A percentile compares a stretch with the other conserved stretches of the same genome.
phyloP scores from a whole-genome alignment of 2,797 vertebrate genomes.

The Brachyrhaphis roseni region DNA sequence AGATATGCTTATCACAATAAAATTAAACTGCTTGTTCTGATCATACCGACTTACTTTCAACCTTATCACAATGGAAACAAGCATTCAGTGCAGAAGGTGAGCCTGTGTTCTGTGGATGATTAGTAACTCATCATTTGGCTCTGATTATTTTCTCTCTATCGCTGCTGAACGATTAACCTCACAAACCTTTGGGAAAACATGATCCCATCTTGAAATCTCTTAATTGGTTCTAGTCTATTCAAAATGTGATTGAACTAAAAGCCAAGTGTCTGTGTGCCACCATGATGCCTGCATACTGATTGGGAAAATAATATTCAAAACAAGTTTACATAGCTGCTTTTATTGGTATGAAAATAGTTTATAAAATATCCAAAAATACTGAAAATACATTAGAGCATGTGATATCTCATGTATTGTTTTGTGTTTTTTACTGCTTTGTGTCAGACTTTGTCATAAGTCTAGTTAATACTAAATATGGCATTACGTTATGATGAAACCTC shows the following conservation, averaged over 20 bases:
- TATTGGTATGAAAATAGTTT: neutral
- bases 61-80: slow-evolving; percentile 14
- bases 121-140: neutral
- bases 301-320: neutral
- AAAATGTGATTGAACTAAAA: slow-evolving; percentile 22
- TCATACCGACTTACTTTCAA: slow-evolving; percentile 26
- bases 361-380: neutral
- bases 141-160: slow-evolving; percentile 13
- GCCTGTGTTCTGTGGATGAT: slow-evolving; percentile 21
- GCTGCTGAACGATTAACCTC: slow-evolving; percentile 8
- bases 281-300: neutral
- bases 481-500: neutral
- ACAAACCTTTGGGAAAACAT: slow-evolving; percentile 15
- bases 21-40: slow-evolving; percentile 51
- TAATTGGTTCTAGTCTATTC: slow-evolving; percentile 22
- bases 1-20: slow-evolving; percentile 56
- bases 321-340: neutral
- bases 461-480: neutral
- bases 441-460: neutral
- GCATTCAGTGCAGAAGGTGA: neutral
- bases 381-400: neutral
- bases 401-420: neutral
- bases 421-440: neutral
- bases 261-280: slow-evolving; percentile 11
- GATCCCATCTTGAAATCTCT: slow-evolving; percentile 16